Evolutionary conservation across 23 tunicate genomes (phyloP), one percentile per base, ranked within the genome.

Genomic region (Phallusia fumigata): DNA sequence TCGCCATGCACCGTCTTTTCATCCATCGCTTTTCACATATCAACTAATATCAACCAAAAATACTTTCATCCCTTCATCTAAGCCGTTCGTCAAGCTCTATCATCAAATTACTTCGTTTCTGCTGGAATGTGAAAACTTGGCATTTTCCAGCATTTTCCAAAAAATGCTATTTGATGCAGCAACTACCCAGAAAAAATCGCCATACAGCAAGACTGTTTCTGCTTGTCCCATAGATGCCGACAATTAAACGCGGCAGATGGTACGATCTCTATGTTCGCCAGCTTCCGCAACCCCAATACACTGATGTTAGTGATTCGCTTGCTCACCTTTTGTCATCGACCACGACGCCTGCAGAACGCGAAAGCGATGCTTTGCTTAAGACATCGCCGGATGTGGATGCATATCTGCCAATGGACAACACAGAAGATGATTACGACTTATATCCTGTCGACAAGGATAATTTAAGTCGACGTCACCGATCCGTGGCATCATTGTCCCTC

Each of bases 191-290:
- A 58, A 58, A 58, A 58, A 21, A 58, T 58, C 69, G 11, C 16
- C 69, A 58, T 21, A 58, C 69, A 58, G 69, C 69, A 58, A 58
- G 69, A 24, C 69, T 58, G 69, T 58, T 58, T 58, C 69, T 58
- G 28, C 69, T 58, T 58, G 69, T 58, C 26, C 69, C 69, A 58
- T 58, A 58, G 69, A 58, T 33, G 52, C 78, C 65, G 31, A 33
- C 49, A 12, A 33, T 76, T 0, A 87, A 81, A 74, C 51, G 75
- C 30, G 86, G 91, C 28, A 33, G 91, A 44, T 87, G 91, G 91
- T 87, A 76, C 36, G 91, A 87, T 76, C 82, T 81, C 81, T 87
- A 76, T 64, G 91, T 87, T 18, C 82, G 86, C 0, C 82, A 87
- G 78, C 80, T 87, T 21, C 91, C 91, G 12, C 33, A 10, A 19